A percentile compares a stretch with the other conserved stretches of the same genome.
phyloP scores from a whole-genome alignment of 2,797 vertebrate genomes.

The Holocentrus rufus region DNA sequence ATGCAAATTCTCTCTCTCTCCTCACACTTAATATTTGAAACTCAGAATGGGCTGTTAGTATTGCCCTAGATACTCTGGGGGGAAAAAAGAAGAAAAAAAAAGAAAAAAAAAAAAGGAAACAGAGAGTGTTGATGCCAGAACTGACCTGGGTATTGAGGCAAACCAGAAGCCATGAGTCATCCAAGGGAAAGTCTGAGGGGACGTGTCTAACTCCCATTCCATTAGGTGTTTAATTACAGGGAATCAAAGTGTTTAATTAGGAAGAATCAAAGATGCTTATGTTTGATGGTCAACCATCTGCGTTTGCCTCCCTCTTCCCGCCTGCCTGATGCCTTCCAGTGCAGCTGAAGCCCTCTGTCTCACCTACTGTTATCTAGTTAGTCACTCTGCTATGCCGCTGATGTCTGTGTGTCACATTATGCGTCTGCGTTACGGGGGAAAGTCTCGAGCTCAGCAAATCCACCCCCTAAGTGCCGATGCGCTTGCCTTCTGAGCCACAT shows the following conservation, averaged over 20 bases:
- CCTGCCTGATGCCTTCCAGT: conserved; percentile 60
- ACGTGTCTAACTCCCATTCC: conserved; percentile 70
- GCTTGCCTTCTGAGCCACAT: conserved; percentile 69
- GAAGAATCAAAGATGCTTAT: conserved; percentile 78
- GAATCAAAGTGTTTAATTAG: conserved; percentile 84
- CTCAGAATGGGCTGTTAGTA: conserved; percentile 40
- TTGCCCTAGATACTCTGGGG: conserved; percentile 38
- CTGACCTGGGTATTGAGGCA: conserved; percentile 51
- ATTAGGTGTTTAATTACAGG: conserved; percentile 83
- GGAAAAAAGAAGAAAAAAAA: neutral
- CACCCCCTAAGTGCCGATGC: neutral
- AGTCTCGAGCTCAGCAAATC: conserved; percentile 4
- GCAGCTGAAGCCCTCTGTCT: conserved; percentile 61
- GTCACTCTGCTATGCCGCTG: conserved; percentile 50
- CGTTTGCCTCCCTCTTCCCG: conserved; percentile 54
- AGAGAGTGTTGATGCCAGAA: conserved; percentile 42
- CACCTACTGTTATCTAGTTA: conserved; percentile 52
- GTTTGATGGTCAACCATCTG: conserved; percentile 83
- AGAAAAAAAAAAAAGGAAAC: conserved; percentile 3
- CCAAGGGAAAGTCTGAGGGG: conserved; percentile 67
- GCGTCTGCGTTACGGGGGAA: conserved; percentile 24
- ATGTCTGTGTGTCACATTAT: conserved; percentile 48
- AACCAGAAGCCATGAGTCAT: conserved; percentile 57
- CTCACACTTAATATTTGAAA: conserved; percentile 47
- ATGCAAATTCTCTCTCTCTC: conserved; percentile 64